Percentiles rank a stretch among this genome's conserved stretches.
Conservation (phyloP, 2,888 invertebrate genomes). For the Eupithecia insigniata region DNA sequence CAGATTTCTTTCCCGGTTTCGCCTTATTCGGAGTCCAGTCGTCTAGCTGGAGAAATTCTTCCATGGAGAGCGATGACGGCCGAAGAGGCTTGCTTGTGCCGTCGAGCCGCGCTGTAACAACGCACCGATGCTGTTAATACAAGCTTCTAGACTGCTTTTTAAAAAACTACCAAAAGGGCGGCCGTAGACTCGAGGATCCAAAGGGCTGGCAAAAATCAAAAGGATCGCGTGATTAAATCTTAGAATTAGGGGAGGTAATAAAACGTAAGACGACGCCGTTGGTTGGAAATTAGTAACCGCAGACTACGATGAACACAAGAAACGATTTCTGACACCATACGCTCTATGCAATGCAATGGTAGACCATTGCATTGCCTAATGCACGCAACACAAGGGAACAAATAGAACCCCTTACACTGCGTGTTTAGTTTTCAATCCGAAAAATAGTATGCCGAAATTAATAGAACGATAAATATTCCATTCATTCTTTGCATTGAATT, state of each 20-base stretch:
- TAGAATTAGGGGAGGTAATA: background rate
- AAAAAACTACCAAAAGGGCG: background rate
- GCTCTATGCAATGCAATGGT: too few species aligned
- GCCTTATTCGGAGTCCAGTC: constrained; percentile 87
- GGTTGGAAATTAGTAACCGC: background rate
- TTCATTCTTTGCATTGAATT: background rate
- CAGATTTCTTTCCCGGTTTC: constrained; percentile 93
- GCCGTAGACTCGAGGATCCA: background rate
- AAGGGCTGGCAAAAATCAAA: background rate
- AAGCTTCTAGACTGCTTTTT: background rate
- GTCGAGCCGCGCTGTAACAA: constrained; percentile 94
- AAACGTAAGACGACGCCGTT: background rate
- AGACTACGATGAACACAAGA: background rate
- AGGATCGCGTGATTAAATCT: background rate
- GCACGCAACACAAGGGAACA: background rate
- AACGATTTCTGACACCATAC: background rate
- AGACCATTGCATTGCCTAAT: background rate
- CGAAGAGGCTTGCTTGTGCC: constrained; percentile 91
- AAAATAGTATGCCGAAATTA: background rate
- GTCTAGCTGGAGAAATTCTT: constrained; percentile 95
- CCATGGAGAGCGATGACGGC: constrained; percentile 90
- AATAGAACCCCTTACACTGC: background rate
- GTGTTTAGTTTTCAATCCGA: background rate
- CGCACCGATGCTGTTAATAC: constrained; percentile 41
- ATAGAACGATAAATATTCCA: background rate